Conservation (phyloP, 2,797 vertebrate genomes). For the Gymnodraco acuticeps region DNA sequence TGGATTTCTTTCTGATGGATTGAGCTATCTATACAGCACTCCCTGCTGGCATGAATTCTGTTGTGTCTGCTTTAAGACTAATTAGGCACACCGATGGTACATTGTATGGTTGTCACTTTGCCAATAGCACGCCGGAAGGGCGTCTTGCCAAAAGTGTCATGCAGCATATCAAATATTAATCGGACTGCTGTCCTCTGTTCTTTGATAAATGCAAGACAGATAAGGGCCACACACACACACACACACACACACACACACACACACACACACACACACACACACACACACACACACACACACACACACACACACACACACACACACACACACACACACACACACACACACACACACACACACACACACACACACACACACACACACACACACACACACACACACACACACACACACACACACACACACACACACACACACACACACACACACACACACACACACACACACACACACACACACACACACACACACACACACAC, state of each 20-base stretch:
- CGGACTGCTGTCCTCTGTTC: slow-evolving; percentile 60
- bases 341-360: too few species aligned
- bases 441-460: background rate
- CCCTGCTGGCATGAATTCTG: slow-evolving; percentile 54
- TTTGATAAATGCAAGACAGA: slow-evolving; percentile 68
- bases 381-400: slow-evolving; percentile 13
- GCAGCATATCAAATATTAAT: slow-evolving; percentile 73
- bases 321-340: too few species aligned
- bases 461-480: background rate
- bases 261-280: too few species aligned
- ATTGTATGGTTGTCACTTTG: slow-evolving; percentile 63
- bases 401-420: too few species aligned
- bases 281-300: too few species aligned
- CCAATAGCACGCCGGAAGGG: slow-evolving; percentile 47
- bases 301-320: too few species aligned
- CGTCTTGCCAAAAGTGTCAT: slow-evolving; percentile 62
- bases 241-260: background rate
- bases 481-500: slow-evolving; percentile 6
- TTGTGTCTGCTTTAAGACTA: slow-evolving; percentile 67
- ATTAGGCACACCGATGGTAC: slow-evolving; percentile 62
- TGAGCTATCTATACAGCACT: slow-evolving; percentile 46
- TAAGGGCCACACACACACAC: background rate
- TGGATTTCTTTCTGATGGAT: slow-evolving; percentile 44
- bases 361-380: background rate
- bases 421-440: background rate